Base-by-base conservation (phyloP, 2,888 invertebrate genomes). In the Drosophila falleni region DNA sequence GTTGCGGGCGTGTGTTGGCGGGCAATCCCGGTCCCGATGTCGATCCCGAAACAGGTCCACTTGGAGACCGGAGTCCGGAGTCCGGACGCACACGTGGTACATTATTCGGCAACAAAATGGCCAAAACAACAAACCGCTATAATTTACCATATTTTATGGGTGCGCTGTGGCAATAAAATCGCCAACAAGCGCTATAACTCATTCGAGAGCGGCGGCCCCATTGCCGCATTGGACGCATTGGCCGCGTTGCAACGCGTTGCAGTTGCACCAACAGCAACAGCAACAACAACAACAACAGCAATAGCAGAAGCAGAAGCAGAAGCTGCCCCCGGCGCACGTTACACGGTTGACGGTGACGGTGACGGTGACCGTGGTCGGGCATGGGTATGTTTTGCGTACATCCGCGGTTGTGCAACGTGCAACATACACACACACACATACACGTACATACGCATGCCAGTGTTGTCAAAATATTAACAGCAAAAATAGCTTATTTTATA, bases 101-200 rank as follows among this genome's bases (percentile, higher is more conserved):
- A 90, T 90, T 90, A 90, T 89, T 90, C 83, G 82, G 90, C 90
- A 89, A 91, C 90, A 91, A 91, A 90, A 91, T 91, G 90, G 91
- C 89, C 91, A 91, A 90, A 90, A 88, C 90, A 90, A 91, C 90
- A 90, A 91, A 91, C 91, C 91, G 90, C 91, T 91, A 91, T 91
- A 91, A 91, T 91, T 91, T 91, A 91, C 91, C 91, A 91, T 91
- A 91, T 90, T 91, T 91, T 91, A 91, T 91, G 91, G 89, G 91
- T 91, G 91, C 91, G 89, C 88, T 91, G 91, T 88, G 91, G 91
- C 90, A 91, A 91, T 91, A 91, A 91, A 91, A 91, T 91, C 90
- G 90, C 90, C 90, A 91, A 91, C 91, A 91, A 91, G 90, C 89
- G 83, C 89, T 80, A 91, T 91, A 91, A 91, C 90, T 91, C 91